phyloP scores from a whole-genome alignment of 2,113 vertebrate species.

The Pteronura brasiliensis region DNA sequence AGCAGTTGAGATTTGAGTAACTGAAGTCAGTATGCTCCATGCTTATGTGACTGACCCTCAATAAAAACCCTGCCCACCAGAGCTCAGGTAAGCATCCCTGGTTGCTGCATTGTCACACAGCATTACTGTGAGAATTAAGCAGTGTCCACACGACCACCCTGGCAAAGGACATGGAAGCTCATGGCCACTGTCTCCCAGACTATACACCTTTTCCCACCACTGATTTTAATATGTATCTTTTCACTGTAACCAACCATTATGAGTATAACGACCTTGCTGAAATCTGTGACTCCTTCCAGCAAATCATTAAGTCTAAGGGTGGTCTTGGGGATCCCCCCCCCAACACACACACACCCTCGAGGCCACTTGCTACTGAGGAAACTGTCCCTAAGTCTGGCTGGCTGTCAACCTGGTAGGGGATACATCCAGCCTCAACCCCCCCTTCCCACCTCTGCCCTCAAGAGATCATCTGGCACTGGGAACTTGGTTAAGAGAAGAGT shows the following conservation, averaged over 20 bases:
- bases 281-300: background rate
- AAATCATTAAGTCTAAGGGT: background rate
- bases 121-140: background rate
- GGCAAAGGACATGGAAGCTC: background rate
- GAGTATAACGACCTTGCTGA: background rate
- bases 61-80: background rate
- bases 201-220: background rate
- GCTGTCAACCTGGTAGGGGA: background rate
- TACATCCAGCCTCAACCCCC: background rate
- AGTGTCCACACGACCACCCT: background rate
- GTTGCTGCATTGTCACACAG: background rate
- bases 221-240: background rate
- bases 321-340: background rate
- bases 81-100: background rate
- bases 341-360: background rate
- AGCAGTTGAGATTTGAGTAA: background rate
- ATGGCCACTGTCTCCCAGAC: background rate
- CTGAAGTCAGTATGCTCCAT: background rate
- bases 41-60: background rate
- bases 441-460: background rate
- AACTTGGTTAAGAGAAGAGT: background rate
- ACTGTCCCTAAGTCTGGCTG: background rate
- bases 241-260: background rate
- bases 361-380: background rate
- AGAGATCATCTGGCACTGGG: background rate